A percentile compares a stretch with the other conserved stretches of the same genome.
phyloP scores from a whole-genome alignment of 2,888 invertebrate species.

The Tanytarsus gracilentus region DNA sequence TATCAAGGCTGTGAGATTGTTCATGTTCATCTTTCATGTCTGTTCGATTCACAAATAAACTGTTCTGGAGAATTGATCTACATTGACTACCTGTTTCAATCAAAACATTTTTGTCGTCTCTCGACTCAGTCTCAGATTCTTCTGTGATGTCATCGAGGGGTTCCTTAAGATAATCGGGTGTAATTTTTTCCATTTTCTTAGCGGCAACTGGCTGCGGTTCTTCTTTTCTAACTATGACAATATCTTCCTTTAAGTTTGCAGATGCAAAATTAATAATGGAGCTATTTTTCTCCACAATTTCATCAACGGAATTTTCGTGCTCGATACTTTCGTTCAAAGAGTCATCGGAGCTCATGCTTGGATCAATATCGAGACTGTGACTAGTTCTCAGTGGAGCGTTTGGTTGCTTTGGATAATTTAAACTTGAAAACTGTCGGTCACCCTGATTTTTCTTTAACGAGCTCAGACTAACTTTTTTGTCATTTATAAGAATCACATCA shows the following conservation, averaged over 20 bases:
- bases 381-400: slow-evolving; percentile 2
- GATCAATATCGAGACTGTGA: background rate
- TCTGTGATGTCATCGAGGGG: slow-evolving; percentile 43
- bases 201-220: slow-evolving; percentile 31
- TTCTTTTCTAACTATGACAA: slow-evolving; percentile 33
- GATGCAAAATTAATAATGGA: slow-evolving; percentile 26
- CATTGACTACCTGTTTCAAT: slow-evolving; percentile 27
- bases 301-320: slow-evolving; percentile 19
- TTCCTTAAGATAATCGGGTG: slow-evolving; percentile 39
- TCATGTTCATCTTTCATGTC: background rate
- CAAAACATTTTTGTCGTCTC: background rate
- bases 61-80: slow-evolving; percentile 19
- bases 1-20: slow-evolving; percentile 32
- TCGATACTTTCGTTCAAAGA: slow-evolving; percentile 15
- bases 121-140: slow-evolving; percentile 39
- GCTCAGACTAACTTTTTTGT: slow-evolving; percentile 30
- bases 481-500: slow-evolving; percentile 31
- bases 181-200: slow-evolving; percentile 41
- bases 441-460: slow-evolving; percentile 27
- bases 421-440: slow-evolving; percentile 32
- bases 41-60: background rate
- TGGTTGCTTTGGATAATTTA: slow-evolving; percentile 30
- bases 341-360: background rate
- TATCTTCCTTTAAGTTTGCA: slow-evolving; percentile 20
- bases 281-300: background rate